Percentiles rank a stretch among this genome's conserved stretches.
Evolutionary conservation across 1,140 invertebrate species (phyloP).

Genomic region (Drosophila fuyamai): DNA sequence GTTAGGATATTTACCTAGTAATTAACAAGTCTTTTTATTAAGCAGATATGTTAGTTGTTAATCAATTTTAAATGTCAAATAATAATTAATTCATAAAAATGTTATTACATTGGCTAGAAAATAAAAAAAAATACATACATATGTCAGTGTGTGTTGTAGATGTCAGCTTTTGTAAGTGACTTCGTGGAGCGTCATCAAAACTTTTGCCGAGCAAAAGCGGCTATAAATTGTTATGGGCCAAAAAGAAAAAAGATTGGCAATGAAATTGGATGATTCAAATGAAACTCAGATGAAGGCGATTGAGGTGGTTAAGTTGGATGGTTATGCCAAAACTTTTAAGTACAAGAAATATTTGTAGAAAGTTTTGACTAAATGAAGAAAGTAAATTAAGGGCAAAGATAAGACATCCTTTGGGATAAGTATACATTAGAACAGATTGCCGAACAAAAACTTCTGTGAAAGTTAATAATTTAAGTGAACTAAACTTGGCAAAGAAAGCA

Average conservation of each 20-base stretch:
- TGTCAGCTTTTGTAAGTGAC: constrained; percentile 52
- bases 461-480: not conserved
- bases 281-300: constrained; percentile 3
- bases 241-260: constrained; percentile 3
- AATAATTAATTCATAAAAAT: not conserved
- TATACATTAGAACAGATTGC: not conserved
- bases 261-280: constrained; percentile 32
- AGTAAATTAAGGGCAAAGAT: not conserved
- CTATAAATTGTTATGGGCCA: constrained; percentile 50
- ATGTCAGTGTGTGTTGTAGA: not conserved
- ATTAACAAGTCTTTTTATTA: no score
- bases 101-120: no score
- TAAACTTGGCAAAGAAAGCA: not conserved
- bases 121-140: not conserved
- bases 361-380: not conserved
- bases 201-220: constrained; percentile 54
- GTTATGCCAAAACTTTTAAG: not conserved
- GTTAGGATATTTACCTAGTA: no score
- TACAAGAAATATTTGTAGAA: not conserved
- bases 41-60: no score
- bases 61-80: no score
- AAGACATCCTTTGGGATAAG: not conserved
- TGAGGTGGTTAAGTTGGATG: constrained; percentile 1
- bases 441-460: not conserved
- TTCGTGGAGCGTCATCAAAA: constrained; percentile 36